Conservation (phyloP, 2,888 invertebrate species). For the Ormia ochracea region DNA sequence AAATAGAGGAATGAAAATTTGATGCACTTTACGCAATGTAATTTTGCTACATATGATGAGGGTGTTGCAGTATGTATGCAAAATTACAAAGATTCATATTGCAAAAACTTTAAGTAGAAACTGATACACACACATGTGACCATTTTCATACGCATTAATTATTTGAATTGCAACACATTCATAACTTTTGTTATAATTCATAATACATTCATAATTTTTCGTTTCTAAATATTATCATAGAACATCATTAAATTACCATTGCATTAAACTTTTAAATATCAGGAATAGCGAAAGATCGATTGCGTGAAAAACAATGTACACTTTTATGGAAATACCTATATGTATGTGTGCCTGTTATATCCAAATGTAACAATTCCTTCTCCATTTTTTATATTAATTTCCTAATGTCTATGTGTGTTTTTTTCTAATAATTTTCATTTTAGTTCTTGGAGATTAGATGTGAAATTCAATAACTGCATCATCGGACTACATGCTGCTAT, state of each 20-base stretch:
- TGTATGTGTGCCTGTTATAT: background rate
- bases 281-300: too few relatives aligned
- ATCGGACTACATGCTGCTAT: conserved; percentile 59
- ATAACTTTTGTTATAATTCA: too few relatives aligned
- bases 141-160: too few relatives aligned
- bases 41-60: background rate
- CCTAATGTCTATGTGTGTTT: conserved; percentile 2
- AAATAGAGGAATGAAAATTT: background rate
- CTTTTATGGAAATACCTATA: background rate
- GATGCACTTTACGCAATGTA: conserved; percentile 4
- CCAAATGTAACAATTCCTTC: conserved; percentile 43
- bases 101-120: conserved; percentile 24
- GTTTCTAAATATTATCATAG: too few relatives aligned
- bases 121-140: too few relatives aligned
- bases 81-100: conserved; percentile 45
- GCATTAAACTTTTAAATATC: too few relatives aligned
- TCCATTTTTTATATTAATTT: conserved; percentile 19
- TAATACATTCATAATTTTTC: too few relatives aligned
- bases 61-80: conserved; percentile 41
- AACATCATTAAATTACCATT: too few relatives aligned
- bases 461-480: conserved; percentile 59
- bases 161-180: too few relatives aligned
- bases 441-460: conserved; percentile 38
- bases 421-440: conserved; percentile 16
- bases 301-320: too few relatives aligned